A percentile compares a stretch with the other conserved stretches of the same genome.
Conservation (phyloP, 2,888 invertebrate species). For the Argyra leucocephala region DNA sequence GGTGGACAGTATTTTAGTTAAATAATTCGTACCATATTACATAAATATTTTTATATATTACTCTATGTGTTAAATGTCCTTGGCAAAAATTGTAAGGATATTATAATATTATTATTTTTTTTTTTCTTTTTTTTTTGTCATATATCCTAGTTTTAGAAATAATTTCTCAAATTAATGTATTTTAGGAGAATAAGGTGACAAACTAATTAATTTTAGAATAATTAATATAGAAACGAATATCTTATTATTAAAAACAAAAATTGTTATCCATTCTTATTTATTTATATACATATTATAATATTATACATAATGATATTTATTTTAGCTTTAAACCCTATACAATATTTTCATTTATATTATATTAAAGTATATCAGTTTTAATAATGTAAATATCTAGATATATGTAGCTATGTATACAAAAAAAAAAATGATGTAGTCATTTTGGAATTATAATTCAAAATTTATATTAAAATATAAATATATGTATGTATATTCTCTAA, state of each 20-base stretch:
- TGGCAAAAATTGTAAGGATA: too few relatives aligned
- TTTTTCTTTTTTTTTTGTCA: too few relatives aligned
- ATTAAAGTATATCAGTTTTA: not conserved
- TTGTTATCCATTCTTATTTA: not conserved
- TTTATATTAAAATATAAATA: too few relatives aligned
- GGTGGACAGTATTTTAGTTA: not conserved
- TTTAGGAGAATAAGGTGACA: not conserved
- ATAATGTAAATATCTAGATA: not conserved
- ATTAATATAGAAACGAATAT: not conserved
- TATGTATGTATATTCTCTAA: too few relatives aligned
- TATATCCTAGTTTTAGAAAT: too few relatives aligned
- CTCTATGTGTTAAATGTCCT: too few relatives aligned
- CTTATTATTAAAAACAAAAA: not conserved
- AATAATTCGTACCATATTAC: not conserved
- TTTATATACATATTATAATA: too few relatives aligned
- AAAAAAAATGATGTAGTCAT: too few relatives aligned
- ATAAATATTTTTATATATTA: too few relatives aligned
- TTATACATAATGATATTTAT: not conserved
- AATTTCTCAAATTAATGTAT: not conserved
- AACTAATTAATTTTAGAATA: constrained; percentile 1
- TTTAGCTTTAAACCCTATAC: not conserved
- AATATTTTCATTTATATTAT: not conserved
- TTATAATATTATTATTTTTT: too few relatives aligned
- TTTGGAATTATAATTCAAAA: too few relatives aligned
- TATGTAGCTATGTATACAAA: not conserved